Percentiles rank a stretch among this genome's conserved stretches.
phyloP scores from a whole-genome alignment of 2,888 invertebrate species.

The Craniophora ligustri region DNA sequence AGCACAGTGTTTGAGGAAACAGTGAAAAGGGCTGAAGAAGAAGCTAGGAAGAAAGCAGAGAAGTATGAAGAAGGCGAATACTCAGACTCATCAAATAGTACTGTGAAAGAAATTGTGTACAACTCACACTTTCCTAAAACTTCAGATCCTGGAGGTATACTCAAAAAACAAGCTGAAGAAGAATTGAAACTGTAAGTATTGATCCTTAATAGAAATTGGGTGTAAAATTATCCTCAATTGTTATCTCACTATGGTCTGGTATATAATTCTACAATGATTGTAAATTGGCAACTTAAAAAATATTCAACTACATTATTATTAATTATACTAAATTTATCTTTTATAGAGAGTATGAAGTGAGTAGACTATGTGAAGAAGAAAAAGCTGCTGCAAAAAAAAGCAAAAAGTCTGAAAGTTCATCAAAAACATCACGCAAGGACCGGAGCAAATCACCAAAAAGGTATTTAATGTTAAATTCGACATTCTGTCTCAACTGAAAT shows the following conservation, averaged over 20 bases:
- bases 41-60: conserved; percentile 89
- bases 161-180: conserved; percentile 83
- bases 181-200: conserved; percentile 86
- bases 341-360: too few relatives aligned
- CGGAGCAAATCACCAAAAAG: conserved; percentile 74
- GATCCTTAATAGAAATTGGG: too few relatives aligned
- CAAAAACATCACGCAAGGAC: conserved; percentile 68
- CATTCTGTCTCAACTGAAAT: too few relatives aligned
- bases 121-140: conserved; percentile 83
- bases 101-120: conserved; percentile 72
- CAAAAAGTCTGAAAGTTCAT: conserved; percentile 64
- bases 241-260: too few relatives aligned
- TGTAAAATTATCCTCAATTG: too few relatives aligned
- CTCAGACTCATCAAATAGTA: conserved; percentile 81
- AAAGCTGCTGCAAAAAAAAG: conserved; percentile 64
- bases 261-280: too few relatives aligned
- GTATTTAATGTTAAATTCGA: conserved; percentile 46
- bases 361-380: conserved; percentile 66
- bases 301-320: too few relatives aligned
- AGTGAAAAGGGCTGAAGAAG: conserved; percentile 90
- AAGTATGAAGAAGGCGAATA: conserved; percentile 91
- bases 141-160: conserved; percentile 82
- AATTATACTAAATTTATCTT: too few relatives aligned
- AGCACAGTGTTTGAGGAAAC: conserved; percentile 91
- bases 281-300: too few relatives aligned